phyloP scores from a whole-genome alignment of 1,140 invertebrate species.

The Drosophila punjabiensis region DNA sequence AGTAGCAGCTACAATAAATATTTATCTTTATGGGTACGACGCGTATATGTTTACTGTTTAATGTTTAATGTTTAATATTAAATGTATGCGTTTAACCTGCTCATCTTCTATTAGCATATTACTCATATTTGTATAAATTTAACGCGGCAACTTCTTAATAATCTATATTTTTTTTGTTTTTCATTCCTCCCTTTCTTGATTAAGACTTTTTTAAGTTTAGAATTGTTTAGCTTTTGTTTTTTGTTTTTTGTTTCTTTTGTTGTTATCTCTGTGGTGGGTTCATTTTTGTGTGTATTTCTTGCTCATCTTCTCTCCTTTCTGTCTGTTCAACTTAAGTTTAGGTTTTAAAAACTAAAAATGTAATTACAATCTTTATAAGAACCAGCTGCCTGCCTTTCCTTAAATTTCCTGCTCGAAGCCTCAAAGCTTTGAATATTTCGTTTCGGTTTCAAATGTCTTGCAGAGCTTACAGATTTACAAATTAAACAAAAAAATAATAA shows the following conservation, averaged over 20 bases:
- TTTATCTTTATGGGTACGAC: conserved; percentile 61
- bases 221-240: conserved; percentile 59
- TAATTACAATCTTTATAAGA: conserved; percentile 43
- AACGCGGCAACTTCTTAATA: conserved; percentile 65
- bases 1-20: conserved; percentile 78
- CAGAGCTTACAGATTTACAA: conserved; percentile 45
- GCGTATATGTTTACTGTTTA: conserved; percentile 43
- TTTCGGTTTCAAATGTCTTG: conserved; percentile 62
- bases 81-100: conserved; percentile 40
- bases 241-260: conserved; percentile 25
- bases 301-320: conserved; percentile 21
- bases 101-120: conserved; percentile 34
- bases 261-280: conserved; percentile 73
- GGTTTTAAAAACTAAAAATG: conserved; percentile 60
- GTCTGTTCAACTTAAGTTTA: conserved; percentile 60
- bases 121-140: conserved; percentile 61
- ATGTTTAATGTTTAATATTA: conserved; percentile 58
- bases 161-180: conserved; percentile 27
- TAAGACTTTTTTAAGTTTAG: conserved; percentile 44
- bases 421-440: conserved; percentile 61
- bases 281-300: conserved; percentile 66
- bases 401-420: conserved; percentile 63
- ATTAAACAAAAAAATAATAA: conserved; percentile 41
- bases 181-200: conserved; percentile 1
- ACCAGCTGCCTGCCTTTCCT: conserved; percentile 57